phyloP scores from a whole-genome alignment of 1,140 invertebrate species.

The Zelostemma sp. region DNA sequence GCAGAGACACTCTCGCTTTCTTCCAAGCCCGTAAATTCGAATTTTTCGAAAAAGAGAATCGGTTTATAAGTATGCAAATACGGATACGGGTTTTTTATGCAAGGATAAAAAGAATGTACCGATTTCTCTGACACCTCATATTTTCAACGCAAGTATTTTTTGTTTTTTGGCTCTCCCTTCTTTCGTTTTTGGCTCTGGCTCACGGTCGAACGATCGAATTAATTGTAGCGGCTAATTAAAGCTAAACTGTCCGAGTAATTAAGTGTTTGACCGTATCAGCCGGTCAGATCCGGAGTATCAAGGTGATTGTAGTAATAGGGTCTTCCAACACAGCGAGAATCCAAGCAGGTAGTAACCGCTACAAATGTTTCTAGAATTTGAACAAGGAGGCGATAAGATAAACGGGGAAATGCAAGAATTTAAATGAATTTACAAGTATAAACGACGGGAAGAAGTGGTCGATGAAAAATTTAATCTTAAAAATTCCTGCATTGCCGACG shows the following conservation, averaged over 20 bases:
- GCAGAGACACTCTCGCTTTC: not conserved
- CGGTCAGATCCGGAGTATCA: conserved; percentile 51
- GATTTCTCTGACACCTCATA: conserved; percentile 44
- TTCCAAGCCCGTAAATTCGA: conserved; percentile 4
- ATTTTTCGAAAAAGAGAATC: too few relatives aligned
- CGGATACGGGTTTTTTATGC: too few relatives aligned
- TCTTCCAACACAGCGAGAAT: conserved; percentile 46
- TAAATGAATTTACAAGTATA: too few relatives aligned
- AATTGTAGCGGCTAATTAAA: conserved; percentile 63
- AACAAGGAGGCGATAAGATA: conserved; percentile 7
- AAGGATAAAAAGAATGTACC: conserved; percentile 28
- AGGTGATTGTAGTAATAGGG: conserved; percentile 57
- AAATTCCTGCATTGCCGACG: too few relatives aligned
- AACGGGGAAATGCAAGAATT: too few relatives aligned
- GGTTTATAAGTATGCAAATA: too few relatives aligned
- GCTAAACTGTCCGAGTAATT: conserved; percentile 57
- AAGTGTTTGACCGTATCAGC: conserved; percentile 53
- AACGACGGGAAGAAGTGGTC: too few relatives aligned
- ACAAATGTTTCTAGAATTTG: conserved; percentile 30
- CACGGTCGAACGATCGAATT: conserved; percentile 55
- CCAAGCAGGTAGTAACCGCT: conserved; percentile 38
- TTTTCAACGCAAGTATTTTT: not conserved
- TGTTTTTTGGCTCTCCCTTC: not conserved
- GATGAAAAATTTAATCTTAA: too few relatives aligned
- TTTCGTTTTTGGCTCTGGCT: conserved; percentile 18